These are phyloP conservation scores for Diadumene lineata DNA, from an alignment of 92 coral and sea anemone species.

Conservation along the genomic window DNA sequence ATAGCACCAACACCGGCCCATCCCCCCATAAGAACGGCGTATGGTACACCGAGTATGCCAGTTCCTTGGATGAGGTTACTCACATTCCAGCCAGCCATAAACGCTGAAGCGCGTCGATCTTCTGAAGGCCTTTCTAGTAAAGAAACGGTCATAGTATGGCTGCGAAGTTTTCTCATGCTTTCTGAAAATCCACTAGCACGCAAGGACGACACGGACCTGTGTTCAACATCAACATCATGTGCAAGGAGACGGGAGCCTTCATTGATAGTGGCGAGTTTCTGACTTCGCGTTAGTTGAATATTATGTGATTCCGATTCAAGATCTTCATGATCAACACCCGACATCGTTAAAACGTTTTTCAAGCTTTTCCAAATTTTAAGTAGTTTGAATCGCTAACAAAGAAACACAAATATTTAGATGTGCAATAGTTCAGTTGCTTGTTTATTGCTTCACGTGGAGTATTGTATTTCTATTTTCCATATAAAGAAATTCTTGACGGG, in stretches of 20 bases:
- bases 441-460: constrained; percentile 36
- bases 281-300: constrained; percentile 52
- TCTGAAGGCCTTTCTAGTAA: constrained; percentile 74
- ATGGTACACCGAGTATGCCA: constrained; percentile 86
- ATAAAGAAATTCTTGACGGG: constrained; percentile 1
- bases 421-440: not conserved
- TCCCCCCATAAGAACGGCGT: constrained; percentile 87
- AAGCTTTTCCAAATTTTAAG: no score
- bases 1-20: constrained; percentile 85
- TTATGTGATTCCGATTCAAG: no score
- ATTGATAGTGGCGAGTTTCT: constrained; percentile 11
- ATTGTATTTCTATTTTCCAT: constrained; percentile 17
- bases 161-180: constrained; percentile 64
- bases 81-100: constrained; percentile 90
- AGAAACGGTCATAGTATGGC: constrained; percentile 77
- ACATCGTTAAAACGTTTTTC: constrained; percentile 6
- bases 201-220: not conserved
- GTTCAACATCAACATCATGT: constrained; percentile 25
- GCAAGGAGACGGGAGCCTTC: constrained; percentile 60
- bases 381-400: no score
- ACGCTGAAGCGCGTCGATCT: constrained; percentile 86
- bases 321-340: constrained; percentile 4
- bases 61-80: constrained; percentile 90
- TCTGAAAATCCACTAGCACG: constrained; percentile 37
- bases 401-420: not conserved